phyloP scores from a whole-genome alignment of 2,797 vertebrate species.

The Loriculus beryllinus region DNA sequence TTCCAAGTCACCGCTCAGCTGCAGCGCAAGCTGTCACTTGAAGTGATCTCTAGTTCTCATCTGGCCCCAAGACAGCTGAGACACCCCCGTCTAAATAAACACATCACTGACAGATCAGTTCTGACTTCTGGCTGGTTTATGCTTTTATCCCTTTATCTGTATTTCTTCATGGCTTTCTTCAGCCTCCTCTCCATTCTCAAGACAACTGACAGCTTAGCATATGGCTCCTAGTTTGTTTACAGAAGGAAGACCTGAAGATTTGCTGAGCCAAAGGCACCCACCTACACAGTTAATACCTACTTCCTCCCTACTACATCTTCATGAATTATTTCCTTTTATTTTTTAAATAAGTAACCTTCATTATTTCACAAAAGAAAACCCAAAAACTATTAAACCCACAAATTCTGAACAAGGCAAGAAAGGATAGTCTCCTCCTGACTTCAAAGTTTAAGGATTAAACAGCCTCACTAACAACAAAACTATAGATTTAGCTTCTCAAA shows the following conservation, averaged over 20 bases:
- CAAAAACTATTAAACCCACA: not conserved
- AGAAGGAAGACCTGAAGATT: conserved; percentile 12
- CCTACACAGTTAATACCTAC: conserved; percentile 8
- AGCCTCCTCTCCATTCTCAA: not conserved
- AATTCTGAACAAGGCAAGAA: not conserved
- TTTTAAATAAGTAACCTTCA: not conserved
- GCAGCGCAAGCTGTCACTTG: not conserved
- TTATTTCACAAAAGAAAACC: not conserved
- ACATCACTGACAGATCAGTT: not conserved
- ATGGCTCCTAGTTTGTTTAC: not conserved
- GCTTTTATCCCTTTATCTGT: not conserved
- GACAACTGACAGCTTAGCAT: not conserved
- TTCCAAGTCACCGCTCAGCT: not conserved
- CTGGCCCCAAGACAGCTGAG: not conserved
- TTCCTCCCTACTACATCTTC: not conserved
- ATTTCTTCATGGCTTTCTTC: not conserved
- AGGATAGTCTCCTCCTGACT: not conserved
- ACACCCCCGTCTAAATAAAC: not conserved
- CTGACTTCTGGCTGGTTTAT: not conserved
- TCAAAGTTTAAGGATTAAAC: not conserved
- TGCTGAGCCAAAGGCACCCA: conserved; percentile 42
- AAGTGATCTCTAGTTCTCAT: not conserved
- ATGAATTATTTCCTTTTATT: not conserved
- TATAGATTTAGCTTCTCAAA: not conserved
- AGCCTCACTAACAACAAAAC: not conserved